Percentiles rank a stretch among this genome's conserved stretches.
These are phyloP conservation scores for Ptilonorhynchus violaceus DNA, from an alignment of 2,113 vertebrate species.

Conservation along the genomic window DNA sequence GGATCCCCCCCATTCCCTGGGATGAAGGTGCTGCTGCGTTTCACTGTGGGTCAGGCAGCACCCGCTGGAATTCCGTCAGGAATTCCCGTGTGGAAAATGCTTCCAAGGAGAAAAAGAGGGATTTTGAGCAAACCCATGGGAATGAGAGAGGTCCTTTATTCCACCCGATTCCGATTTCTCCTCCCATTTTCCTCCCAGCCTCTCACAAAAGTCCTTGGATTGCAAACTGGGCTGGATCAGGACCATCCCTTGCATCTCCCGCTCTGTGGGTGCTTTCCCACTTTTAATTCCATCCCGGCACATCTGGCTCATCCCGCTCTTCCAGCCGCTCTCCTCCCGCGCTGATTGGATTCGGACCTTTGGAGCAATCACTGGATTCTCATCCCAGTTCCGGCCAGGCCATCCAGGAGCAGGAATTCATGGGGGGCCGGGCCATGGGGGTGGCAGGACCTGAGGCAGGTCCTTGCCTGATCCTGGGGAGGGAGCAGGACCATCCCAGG, in stretches of 20 bases:
- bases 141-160: neutral
- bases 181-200: neutral
- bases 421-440: conserved; percentile 59
- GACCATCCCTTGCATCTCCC: neutral
- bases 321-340: neutral
- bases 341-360: conserved; percentile 55
- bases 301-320: neutral
- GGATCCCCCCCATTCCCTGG: neutral
- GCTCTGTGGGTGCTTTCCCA: neutral
- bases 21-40: neutral
- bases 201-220: neutral
- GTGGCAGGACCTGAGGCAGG: conserved; percentile 4
- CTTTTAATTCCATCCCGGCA: neutral
- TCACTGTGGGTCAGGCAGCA: neutral
- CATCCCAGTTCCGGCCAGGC: conserved; percentile 60
- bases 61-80: too few species aligned
- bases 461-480: neutral
- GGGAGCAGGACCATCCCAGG: neutral
- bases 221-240: neutral
- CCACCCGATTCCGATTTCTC: neutral
- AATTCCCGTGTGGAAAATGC: neutral
- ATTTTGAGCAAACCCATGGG: neutral
- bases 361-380: conserved; percentile 59
- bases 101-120: neutral
- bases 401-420: conserved; percentile 72